A percentile compares a stretch with the other conserved stretches of the same genome.
Evolutionary conservation across 2,888 invertebrate species (phyloP).

Genomic region (Lasius platythorax): DNA sequence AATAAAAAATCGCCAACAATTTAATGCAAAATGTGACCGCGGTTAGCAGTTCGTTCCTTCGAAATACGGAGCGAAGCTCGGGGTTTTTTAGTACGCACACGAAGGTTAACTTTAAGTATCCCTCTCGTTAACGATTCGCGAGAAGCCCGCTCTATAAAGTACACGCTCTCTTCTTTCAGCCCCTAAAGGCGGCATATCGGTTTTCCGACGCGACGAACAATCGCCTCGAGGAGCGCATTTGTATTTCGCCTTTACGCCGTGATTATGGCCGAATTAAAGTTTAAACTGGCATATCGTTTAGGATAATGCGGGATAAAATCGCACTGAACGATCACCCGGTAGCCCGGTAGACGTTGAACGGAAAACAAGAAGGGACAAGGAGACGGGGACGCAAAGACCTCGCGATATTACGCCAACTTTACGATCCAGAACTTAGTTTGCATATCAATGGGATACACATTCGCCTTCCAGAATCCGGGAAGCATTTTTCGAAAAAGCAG

Average conservation of each 20-base stretch:
- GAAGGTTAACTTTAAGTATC: conserved; percentile 39
- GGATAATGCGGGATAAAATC: conserved; percentile 80
- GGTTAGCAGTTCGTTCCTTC: neutral
- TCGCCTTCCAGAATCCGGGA: conserved; percentile 58
- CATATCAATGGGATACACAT: conserved; percentile 79
- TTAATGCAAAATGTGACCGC: neutral
- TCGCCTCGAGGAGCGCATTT: conserved; percentile 72
- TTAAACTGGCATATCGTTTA: conserved; percentile 80
- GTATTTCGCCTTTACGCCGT: conserved; percentile 79
- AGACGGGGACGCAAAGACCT: conserved; percentile 71
- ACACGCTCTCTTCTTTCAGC: conserved; percentile 7
- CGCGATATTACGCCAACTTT: conserved; percentile 80
- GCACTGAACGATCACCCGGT: conserved; percentile 73
- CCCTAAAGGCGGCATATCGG: conserved; percentile 52
- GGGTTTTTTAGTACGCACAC: conserved; percentile 34
- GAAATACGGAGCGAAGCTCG: neutral
- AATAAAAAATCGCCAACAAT: neutral
- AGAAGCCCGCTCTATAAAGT: conserved; percentile 56
- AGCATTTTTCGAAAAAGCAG: conserved; percentile 69
- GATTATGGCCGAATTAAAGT: conserved; percentile 80
- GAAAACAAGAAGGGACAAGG: conserved; percentile 51
- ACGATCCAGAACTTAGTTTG: conserved; percentile 81
- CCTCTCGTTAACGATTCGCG: conserved; percentile 66
- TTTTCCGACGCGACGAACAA: conserved; percentile 41
- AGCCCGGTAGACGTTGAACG: conserved; percentile 67